These are phyloP conservation scores for Cercopithecus mona DNA, from an alignment of 2,113 vertebrate species.

Conservation along the genomic window DNA sequence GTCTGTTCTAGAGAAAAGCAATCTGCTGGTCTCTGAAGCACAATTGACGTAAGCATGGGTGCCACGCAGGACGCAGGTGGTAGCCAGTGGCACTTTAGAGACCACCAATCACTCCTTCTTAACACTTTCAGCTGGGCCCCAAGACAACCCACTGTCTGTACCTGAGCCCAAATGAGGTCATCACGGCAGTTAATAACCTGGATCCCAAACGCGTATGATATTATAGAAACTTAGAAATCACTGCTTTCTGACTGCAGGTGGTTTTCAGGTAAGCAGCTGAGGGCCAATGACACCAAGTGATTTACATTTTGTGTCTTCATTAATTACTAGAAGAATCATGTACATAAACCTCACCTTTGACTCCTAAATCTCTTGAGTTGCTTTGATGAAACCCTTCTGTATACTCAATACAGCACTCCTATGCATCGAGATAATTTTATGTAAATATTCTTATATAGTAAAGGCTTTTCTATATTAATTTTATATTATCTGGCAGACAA, in stretches of 20 bases:
- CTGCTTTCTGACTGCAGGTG: not conserved
- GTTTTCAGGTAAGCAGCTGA: not conserved
- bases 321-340: not conserved
- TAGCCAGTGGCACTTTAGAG: rapidly evolving
- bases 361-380: not conserved
- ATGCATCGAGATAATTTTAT: not conserved
- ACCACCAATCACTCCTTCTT: not conserved
- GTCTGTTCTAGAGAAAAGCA: not conserved
- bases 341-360: rapidly evolving
- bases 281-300: not conserved
- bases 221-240: not conserved
- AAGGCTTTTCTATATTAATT: not conserved
- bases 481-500: not conserved
- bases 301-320: not conserved
- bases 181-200: not conserved
- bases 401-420: not conserved
- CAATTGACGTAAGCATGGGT: rapidly evolving
- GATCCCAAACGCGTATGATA: not conserved
- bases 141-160: not conserved
- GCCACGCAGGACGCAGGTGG: not conserved
- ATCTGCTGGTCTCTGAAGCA: not conserved
- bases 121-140: not conserved
- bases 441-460: not conserved
- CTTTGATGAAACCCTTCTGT: not conserved
- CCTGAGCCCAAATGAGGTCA: not conserved